Base-by-base conservation (phyloP, 2,888 invertebrate genomes). In the Drosophila paramelanica region DNA sequence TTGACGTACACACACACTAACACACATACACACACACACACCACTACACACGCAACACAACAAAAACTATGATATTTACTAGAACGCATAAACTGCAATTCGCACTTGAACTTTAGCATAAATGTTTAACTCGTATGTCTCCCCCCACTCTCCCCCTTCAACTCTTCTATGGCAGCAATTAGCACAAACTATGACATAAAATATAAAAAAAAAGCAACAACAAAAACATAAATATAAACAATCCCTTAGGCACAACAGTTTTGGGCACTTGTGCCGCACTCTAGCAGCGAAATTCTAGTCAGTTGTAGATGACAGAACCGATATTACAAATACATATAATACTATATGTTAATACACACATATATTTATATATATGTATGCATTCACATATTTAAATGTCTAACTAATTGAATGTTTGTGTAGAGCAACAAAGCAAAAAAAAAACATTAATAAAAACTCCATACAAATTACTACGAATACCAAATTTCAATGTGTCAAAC, bases 401-500 rank as follows among this genome's bases (percentile, higher is more conserved):
- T 61, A 67, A 73, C 66, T 85, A 79, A 77, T 60, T 67, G 67
- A 81, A 82, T 88, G 73, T 81, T 81, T 65, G 53, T 71, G 71
- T 71, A 67, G 60, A 51, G 39, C 14, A 46, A 64, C 39, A 58
- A 31, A 27, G 33, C 6, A 14, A 56, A 52, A 17, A 17, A 27
- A 45, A 39, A 51, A 59, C 51, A 56, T 31, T 31, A 31, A 39
- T 47, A 10, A 11, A 55, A 61, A 43, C 43, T 53, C 53, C 50
- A 53, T 60, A 25, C 55, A 56, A 61, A 73, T 59, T 67, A 68
- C 52, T 74, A 84, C 43, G 45, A 64, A 65, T 64, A 83, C 68
- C 70, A 73, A 81, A 84, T 87, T 84, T 85, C 88, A 85, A 89
- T 89, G 85, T 85, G 85, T 85, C 85, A 85, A 85, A 82, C 68